Percentiles rank a stretch among this genome's conserved stretches.
These are phyloP conservation scores for Dascyllus trimaculatus DNA, from an alignment of 2,113 vertebrate genomes.

Conservation along the genomic window DNA sequence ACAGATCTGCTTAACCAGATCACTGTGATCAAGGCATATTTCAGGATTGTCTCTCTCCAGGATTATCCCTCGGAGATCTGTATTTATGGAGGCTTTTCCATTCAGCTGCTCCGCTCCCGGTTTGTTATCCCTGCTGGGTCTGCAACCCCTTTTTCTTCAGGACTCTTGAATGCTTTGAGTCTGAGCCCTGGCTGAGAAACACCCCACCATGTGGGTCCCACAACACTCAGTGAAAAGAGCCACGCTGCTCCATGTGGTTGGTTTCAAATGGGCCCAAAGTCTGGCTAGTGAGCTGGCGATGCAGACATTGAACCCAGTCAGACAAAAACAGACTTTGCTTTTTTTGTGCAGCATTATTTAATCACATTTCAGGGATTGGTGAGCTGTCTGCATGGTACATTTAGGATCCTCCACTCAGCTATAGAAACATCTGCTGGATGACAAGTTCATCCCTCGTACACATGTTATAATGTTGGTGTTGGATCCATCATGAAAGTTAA, in stretches of 20 bases:
- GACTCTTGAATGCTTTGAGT: slow-evolving; percentile 40
- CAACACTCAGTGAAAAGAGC: slow-evolving; percentile 35
- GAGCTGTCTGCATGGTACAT: background rate
- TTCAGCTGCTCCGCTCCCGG: slow-evolving; percentile 36
- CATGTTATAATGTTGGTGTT: slow-evolving; percentile 52
- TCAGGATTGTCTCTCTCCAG: slow-evolving; percentile 50
- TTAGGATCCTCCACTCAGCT: slow-evolving; percentile 20
- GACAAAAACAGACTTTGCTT: background rate
- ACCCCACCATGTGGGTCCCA: slow-evolving; percentile 46
- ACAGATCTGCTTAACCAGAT: slow-evolving; percentile 47
- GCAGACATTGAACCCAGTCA: slow-evolving; percentile 9
- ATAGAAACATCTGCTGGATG: slow-evolving; percentile 35
- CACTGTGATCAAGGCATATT: slow-evolving; percentile 36
- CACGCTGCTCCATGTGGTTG: slow-evolving; percentile 50
- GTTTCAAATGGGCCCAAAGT: slow-evolving; percentile 40
- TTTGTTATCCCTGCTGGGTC: slow-evolving; percentile 58
- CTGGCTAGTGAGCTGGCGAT: slow-evolving; percentile 23
- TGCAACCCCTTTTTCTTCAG: slow-evolving; percentile 34
- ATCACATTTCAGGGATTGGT: slow-evolving; percentile 11
- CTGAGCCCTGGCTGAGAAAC: slow-evolving; percentile 61
- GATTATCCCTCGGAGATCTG: slow-evolving; percentile 55
- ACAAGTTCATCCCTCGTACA: slow-evolving; percentile 33
- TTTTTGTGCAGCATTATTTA: background rate
- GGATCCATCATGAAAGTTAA: slow-evolving; percentile 25
- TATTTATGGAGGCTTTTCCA: slow-evolving; percentile 57